Base-by-base conservation (phyloP, 2,113 vertebrate species). In the Onychorhynchus coronatus region DNA sequence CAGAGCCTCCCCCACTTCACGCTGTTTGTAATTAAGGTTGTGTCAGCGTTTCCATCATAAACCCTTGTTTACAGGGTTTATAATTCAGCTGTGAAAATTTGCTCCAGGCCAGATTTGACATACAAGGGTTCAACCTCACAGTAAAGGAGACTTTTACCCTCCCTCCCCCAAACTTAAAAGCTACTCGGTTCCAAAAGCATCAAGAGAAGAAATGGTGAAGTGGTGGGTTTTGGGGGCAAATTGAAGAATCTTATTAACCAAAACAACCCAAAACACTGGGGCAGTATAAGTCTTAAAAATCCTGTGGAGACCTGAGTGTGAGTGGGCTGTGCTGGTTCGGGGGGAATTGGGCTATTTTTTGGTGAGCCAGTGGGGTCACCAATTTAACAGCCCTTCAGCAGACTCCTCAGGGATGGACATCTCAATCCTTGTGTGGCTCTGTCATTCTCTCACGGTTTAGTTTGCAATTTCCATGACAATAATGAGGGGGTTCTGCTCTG, bases 51-150 rank as follows among this genome's bases (percentile, higher is more conserved):
- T 94, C 97, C 91, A 93, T 97, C 94, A 95, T 96, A 88, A 97
- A 96, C 82, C 75, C 89, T 88, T 96, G 88, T 97, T 96, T 95
- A 91, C 91, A 81, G 89, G 85, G 89, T 96, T 97, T 97, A 94
- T 92, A 97, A 97, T 94, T 97, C 96, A 97, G 95, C 91, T 95
- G 93, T 92, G 95, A 96, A 94, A 96, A 96, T 92, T 97, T 85
- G 91, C 91, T 96, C 87, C 75, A 81, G 92, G 91, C 93, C 96
- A 94, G 92, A 93, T 93, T 81, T 96, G 96, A 87, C 96, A 92
- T 96, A 73, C 83, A 66, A 85, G 73, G 92, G 91, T 89, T 96
- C 91, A 94, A 78, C 88, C 91, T 97, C 74, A 37, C 81, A 30
- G 94, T 62, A 86, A 67, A 92, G 86, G 87, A 77, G 89, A 28